Percentiles rank a stretch among this genome's conserved stretches.
These are phyloP conservation scores for Poecilus cupreus DNA, from an alignment of 2,888 invertebrate genomes.

Conservation along the genomic window DNA sequence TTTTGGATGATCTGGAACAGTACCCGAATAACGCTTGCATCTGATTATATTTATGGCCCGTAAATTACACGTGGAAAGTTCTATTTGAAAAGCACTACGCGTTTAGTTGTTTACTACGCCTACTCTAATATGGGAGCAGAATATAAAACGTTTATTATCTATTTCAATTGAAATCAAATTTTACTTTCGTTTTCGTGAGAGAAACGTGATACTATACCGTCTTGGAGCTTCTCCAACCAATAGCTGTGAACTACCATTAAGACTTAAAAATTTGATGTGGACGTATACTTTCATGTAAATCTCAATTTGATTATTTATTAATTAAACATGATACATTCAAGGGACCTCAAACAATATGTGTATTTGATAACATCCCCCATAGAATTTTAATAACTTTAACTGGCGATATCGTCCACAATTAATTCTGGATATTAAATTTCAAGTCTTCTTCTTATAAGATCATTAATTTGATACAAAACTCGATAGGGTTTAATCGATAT, in stretches of 20 bases:
- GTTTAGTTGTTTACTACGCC: conserved; percentile 35
- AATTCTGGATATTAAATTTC: no score
- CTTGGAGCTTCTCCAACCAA: background rate
- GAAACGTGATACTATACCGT: conserved; percentile 9
- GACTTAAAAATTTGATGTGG: background rate
- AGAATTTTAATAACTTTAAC: no score
- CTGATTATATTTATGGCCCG: conserved; percentile 15
- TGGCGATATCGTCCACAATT: no score
- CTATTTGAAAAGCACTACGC: background rate
- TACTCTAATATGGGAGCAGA: conserved; percentile 45
- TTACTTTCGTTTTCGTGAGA: conserved; percentile 52
- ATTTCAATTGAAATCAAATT: conserved; percentile 46
- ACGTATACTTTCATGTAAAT: no score
- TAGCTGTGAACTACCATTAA: background rate
- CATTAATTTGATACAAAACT: no score
- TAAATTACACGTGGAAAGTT: conserved; percentile 42
- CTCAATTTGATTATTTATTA: no score
- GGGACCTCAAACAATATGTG: no score
- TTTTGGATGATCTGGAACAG: background rate
- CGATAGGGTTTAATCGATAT: no score
- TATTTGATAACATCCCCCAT: no score
- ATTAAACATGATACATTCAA: no score
- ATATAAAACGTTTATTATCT: conserved; percentile 51
- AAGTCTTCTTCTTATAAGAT: no score
- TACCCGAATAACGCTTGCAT: background rate